Evolutionary conservation across 2,888 invertebrate species (phyloP).

Genomic region (Drosophila neoperkinsi): DNA sequence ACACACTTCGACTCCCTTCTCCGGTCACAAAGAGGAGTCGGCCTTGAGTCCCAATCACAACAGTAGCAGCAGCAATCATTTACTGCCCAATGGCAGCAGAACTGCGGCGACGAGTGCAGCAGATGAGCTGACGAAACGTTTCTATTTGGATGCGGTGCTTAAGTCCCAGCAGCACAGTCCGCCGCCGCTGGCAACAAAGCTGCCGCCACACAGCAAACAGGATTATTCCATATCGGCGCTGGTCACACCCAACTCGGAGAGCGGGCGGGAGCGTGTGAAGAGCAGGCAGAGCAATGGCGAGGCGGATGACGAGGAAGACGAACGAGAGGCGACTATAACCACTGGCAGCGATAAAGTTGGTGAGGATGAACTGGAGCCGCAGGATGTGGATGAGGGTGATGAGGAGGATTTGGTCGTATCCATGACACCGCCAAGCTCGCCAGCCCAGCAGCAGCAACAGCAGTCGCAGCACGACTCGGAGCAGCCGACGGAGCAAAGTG

Average conservation of each 20-base stretch:
- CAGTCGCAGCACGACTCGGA: conserved; percentile 49
- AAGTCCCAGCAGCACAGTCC: conserved; percentile 88
- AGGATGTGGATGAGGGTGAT: conserved; percentile 84
- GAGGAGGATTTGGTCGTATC: conserved; percentile 86
- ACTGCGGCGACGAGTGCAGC: conserved; percentile 86
- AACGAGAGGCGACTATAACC: neutral
- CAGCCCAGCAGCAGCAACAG: conserved; percentile 72
- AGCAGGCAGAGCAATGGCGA: conserved; percentile 80
- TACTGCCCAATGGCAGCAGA: conserved; percentile 86
- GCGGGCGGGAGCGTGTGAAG: conserved; percentile 78
- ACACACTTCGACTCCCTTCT: conserved; percentile 64
- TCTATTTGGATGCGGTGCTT: conserved; percentile 91
- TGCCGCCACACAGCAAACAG: conserved; percentile 74
- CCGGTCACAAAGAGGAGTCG: conserved; percentile 46
- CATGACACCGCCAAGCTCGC: conserved; percentile 87
- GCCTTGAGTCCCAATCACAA: conserved; percentile 56
- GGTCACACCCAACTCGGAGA: conserved; percentile 84
- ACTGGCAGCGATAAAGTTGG: conserved; percentile 29
- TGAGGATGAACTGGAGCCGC: conserved; percentile 39
- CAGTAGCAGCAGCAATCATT: conserved; percentile 85
- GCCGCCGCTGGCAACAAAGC: conserved; percentile 74
- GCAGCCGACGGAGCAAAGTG: conserved; percentile 27
- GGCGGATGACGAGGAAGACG: conserved; percentile 56
- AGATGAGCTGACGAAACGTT: conserved; percentile 89
- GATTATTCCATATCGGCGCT: conserved; percentile 82